These are phyloP conservation scores for Ellobius talpinus DNA, from an alignment of 2,113 vertebrate species.

Conservation along the genomic window DNA sequence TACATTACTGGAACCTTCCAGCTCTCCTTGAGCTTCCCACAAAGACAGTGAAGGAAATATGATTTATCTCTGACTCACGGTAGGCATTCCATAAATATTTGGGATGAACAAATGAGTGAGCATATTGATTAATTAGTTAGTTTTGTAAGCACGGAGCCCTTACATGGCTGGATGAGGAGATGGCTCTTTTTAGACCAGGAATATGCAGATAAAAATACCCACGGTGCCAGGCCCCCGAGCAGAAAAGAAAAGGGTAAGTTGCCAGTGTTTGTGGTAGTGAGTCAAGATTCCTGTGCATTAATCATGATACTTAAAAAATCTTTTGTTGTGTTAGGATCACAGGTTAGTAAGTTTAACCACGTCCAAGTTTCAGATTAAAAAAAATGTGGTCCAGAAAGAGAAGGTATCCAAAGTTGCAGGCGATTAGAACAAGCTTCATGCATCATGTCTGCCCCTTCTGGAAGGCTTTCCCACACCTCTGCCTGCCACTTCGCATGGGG, in stretches of 20 bases:
- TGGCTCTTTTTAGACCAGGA: constrained; percentile 75
- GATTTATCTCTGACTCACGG: constrained; percentile 47
- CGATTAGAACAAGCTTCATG: background rate
- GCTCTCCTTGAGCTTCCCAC: constrained; percentile 65
- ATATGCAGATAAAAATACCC: constrained; percentile 79
- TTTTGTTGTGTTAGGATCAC: background rate
- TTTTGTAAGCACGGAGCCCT: constrained; percentile 72
- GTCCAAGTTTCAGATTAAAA: constrained; percentile 22
- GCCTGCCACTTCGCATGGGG: background rate
- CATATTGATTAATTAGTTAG: constrained; percentile 28
- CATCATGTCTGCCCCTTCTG: background rate
- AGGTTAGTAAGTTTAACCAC: constrained; percentile 5
- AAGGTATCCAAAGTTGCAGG: background rate
- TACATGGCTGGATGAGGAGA: constrained; percentile 73
- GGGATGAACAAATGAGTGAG: constrained; percentile 49
- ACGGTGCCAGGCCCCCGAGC: constrained; percentile 26
- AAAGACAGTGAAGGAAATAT: background rate
- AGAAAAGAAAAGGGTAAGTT: constrained; percentile 54
- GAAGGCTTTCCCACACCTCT: background rate
- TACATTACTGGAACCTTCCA: background rate
- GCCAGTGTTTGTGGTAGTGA: constrained; percentile 56
- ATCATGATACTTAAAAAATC: constrained; percentile 60
- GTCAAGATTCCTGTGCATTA: constrained; percentile 52
- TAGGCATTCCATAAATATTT: constrained; percentile 62
- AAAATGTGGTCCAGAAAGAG: background rate